Base-by-base conservation (phyloP, 2,888 invertebrate genomes). In the Eudemis profundana region DNA sequence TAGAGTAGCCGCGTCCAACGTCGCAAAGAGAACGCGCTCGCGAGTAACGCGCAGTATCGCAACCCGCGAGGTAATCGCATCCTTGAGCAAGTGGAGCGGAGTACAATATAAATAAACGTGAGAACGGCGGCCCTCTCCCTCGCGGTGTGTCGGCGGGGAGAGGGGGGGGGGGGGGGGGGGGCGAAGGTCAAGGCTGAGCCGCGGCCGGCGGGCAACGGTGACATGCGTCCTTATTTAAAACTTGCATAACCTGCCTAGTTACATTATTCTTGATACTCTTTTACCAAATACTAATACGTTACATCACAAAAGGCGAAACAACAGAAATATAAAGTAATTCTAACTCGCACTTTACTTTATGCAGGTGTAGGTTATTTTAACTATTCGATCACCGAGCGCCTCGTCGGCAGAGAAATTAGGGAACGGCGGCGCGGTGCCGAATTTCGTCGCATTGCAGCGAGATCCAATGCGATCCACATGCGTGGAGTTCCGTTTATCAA, bases 21-120 rank as follows among this genome's bases (percentile, higher is more conserved):
- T 10, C 27, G 29, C 17, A 17, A 29, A 29, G 56, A 56, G 42
- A 61, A 27, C 19, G 50, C 29, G 14, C 17, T 10, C 33, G 23
- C 47, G 27, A 33, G 15, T 29, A 27, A 19, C 27, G 40, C 49
- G 33, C 33, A 21, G 21, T 49, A 63, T 50, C 49, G 49, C 49
- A 49, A 23, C 44, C 33, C 17, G 51, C 47, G 33, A 50, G 63
- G 56, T 49, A 21, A 49, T 63, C 47, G 40, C 56, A 56, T 56
- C 63, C 63, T 42, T 63, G 63, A 57, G 56, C 63, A 63, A 63
- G 49, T 63, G 63, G 56, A 63, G 56, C 63, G 56, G 47, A 57
- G 63, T 19, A 49, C 33, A 49, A 57, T 63, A 63, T 50, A 63
- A 44, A 56, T 63, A 63, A 63, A 63, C 56, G 63, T 63, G 63